A percentile compares a stretch with the other conserved stretches of the same genome.
phyloP scores from a whole-genome alignment of 2,113 vertebrate genomes.

The Numenius arquata region DNA sequence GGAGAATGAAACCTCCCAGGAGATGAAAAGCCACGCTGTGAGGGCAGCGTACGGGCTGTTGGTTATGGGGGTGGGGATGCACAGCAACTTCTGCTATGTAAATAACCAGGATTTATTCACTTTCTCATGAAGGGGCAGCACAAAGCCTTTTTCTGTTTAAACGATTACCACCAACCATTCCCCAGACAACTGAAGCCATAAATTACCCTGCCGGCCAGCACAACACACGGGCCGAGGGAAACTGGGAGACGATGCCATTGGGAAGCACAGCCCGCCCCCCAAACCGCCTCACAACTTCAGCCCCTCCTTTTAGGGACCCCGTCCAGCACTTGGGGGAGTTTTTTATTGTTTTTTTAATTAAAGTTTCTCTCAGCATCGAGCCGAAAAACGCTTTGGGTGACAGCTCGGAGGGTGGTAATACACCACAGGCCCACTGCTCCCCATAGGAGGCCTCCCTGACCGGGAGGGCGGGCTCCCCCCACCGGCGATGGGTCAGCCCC shows the following conservation, averaged over 20 bases:
- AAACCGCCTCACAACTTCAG: not conserved
- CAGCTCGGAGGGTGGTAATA: not conserved
- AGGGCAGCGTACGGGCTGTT: rapidly evolving
- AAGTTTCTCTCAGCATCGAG: not conserved
- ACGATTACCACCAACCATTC: not conserved
- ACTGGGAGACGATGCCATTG: rapidly evolving
- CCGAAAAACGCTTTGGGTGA: rapidly evolving
- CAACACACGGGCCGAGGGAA: too few relatives aligned
- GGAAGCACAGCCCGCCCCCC: not conserved
- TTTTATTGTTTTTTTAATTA: rapidly evolving
- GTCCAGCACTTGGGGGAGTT: rapidly evolving
- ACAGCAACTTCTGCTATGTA: not conserved
- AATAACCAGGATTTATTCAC: not conserved
- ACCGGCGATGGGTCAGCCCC: not conserved
- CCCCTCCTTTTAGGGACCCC: too few relatives aligned
- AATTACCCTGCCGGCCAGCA: rapidly evolving
- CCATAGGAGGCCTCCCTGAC: not conserved
- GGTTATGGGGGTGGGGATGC: rapidly evolving
- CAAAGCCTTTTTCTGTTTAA: not conserved
- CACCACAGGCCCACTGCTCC: not conserved
- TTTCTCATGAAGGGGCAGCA: not conserved
- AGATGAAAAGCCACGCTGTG: rapidly evolving
- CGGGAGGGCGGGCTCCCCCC: not conserved
- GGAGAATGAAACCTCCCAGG: too few relatives aligned
- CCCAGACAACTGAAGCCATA: not conserved